phyloP scores from a whole-genome alignment of 2,113 vertebrate species.

The Mystacornis crossleyi region DNA sequence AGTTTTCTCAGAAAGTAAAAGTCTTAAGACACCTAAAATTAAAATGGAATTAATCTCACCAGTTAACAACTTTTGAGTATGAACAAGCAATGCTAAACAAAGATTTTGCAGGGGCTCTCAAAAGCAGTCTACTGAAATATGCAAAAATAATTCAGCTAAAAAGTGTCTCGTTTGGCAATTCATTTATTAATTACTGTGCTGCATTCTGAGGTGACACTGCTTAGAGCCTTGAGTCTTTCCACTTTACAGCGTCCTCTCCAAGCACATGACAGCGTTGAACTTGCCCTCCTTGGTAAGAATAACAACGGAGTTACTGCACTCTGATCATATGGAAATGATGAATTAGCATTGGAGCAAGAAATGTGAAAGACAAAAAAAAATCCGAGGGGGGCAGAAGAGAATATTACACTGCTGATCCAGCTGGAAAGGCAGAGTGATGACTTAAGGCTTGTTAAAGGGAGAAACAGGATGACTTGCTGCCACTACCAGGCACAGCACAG shows the following conservation, averaged over 20 bases:
- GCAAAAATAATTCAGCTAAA: neutral
- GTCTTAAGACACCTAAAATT: neutral
- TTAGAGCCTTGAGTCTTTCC: neutral
- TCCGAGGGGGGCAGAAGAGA: accelerated
- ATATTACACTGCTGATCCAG: neutral
- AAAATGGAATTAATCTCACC: neutral
- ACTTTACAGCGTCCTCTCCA: neutral
- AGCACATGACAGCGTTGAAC: neutral
- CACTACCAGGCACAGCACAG: neutral
- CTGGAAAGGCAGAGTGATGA: neutral
- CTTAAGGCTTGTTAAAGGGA: neutral
- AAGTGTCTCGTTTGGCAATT: neutral
- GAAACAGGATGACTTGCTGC: neutral
- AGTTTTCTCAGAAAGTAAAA: neutral
- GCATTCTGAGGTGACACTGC: neutral
- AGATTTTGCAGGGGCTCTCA: neutral
- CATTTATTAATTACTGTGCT: neutral
- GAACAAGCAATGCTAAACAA: neutral
- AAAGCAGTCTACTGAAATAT: neutral
- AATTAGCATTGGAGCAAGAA: neutral
- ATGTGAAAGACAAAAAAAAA: neutral
- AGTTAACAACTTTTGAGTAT: neutral
- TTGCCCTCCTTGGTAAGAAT: neutral
- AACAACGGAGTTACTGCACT: neutral
- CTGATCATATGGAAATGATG: neutral